Base-by-base conservation (phyloP, 2,888 invertebrate species). In the Epirrita christyi region DNA sequence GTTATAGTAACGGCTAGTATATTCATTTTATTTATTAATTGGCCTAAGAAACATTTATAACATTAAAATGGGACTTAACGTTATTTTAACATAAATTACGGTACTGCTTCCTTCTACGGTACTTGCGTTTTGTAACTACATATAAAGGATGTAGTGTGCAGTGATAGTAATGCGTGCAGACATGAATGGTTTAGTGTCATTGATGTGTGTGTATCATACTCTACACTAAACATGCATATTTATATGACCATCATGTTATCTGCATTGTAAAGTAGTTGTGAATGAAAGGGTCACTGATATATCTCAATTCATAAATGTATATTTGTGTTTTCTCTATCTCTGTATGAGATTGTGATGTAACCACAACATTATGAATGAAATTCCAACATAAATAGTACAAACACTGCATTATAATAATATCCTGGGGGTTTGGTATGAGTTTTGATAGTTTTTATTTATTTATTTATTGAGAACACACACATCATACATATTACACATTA, bases 151-250 rank as follows among this genome's bases (percentile, higher is more conserved):
- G 51, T 64, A 67, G 66, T 68, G 69, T 52, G 48, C 49, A 53
- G 52, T 61, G 62, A 69, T 71, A 49, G 29, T 85, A 86, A 88
- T 87, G 80, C 79, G 87, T 85, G 75, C 83, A 79, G 71, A 72
- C 70, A 51, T 85, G 83, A 81, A 85, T 85, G 76, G 73, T 55
- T 64, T 68, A 64, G 60, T 67, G 67, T 71, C 75, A 81, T 82
- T 82, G 79, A 83, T 75, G 70, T 73, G 64, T 72, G 59, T 27
- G 56, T 68, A 75, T 78, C 72, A 72, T 72, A 72, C 68, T 63
- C 59, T 67, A 55, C 59, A 64, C 60, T 68, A 66, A 74, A 68
- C 72, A 63, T 79, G 70, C 34, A 61, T 55, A 41, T 3, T 21
- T 21, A 21, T 21, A 21, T 21, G 21, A 21, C 21, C 21, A 21